These are phyloP conservation scores for Drosophila saltans DNA, from an alignment of 1,140 invertebrate genomes.

Conservation along the genomic window DNA sequence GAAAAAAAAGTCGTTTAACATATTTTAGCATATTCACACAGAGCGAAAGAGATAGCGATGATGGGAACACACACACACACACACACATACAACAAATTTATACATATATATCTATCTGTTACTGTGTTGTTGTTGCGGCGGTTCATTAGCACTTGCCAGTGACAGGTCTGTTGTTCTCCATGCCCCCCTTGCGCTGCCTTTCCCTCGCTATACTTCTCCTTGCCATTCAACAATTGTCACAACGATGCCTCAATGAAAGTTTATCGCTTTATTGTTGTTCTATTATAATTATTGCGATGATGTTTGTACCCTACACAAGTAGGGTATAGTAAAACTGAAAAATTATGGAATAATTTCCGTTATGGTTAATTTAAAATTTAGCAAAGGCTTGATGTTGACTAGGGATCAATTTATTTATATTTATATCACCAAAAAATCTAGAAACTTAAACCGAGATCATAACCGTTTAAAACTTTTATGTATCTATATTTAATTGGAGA, in stretches of 20 bases:
- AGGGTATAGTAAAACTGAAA: conserved; percentile 8
- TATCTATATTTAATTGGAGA: too few species aligned
- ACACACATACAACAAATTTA: conserved; percentile 34
- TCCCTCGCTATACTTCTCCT: background rate
- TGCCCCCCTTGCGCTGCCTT: background rate
- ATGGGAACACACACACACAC: conserved; percentile 5
- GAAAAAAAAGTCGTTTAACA: conserved; percentile 69
- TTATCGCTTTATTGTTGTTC: conserved; percentile 48
- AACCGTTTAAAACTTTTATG: too few species aligned
- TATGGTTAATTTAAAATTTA: too few species aligned
- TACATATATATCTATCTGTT: conserved; percentile 36
- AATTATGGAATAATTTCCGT: too few species aligned
- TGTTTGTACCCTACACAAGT: background rate
- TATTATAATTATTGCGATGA: conserved; percentile 24
- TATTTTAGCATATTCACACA: conserved; percentile 70
- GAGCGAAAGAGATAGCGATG: conserved; percentile 21
- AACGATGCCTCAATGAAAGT: conserved; percentile 67
- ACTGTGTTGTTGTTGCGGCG: conserved; percentile 42
- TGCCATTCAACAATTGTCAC: conserved; percentile 58
- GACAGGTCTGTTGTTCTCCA: conserved; percentile 47
- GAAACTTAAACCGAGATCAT: too few species aligned
- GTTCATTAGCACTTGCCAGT: conserved; percentile 78
- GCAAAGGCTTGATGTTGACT: too few species aligned
- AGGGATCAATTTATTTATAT: too few species aligned
- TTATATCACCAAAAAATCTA: too few species aligned